phyloP scores from a whole-genome alignment of 2,888 invertebrate genomes.

The Acleris emargana region DNA sequence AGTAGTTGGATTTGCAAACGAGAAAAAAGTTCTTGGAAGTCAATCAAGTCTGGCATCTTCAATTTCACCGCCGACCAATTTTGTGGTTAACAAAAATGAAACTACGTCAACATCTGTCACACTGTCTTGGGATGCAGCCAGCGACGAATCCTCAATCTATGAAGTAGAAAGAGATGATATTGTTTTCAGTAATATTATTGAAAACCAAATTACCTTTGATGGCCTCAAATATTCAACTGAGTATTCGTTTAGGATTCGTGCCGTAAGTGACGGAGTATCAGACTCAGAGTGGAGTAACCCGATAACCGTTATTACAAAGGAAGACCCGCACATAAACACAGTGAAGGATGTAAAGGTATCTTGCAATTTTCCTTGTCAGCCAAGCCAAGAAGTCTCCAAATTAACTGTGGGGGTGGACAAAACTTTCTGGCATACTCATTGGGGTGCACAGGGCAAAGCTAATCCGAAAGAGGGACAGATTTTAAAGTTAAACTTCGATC shows the following conservation, averaged over 20 bases:
- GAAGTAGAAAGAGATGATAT: slow-evolving; percentile 69
- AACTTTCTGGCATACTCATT: slow-evolving; percentile 60
- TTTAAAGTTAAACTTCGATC: slow-evolving; percentile 56
- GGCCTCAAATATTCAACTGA: slow-evolving; percentile 54
- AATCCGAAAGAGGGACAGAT: slow-evolving; percentile 45
- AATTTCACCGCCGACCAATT: slow-evolving; percentile 50
- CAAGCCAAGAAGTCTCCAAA: slow-evolving; percentile 51
- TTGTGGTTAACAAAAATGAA: slow-evolving; percentile 48
- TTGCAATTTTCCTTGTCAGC: slow-evolving; percentile 57
- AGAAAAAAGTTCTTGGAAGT: slow-evolving; percentile 50
- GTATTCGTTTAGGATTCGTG: slow-evolving; percentile 63
- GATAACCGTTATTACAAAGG: slow-evolving; percentile 51
- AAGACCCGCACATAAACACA: slow-evolving; percentile 53
- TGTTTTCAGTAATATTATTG: slow-evolving; percentile 61
- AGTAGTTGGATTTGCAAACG: slow-evolving; percentile 57
- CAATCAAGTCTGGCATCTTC: slow-evolving; percentile 42
- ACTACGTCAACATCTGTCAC: slow-evolving; percentile 54
- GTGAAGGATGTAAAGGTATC: slow-evolving; percentile 53
- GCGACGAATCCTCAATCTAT: slow-evolving; percentile 51
- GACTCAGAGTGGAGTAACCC: slow-evolving; percentile 69
- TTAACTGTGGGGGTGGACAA: slow-evolving; percentile 49
- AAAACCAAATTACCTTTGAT: slow-evolving; percentile 53
- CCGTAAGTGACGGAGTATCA: slow-evolving; percentile 58
- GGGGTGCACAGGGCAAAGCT: slow-evolving; percentile 49
- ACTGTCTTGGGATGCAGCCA: slow-evolving; percentile 56